Percentiles rank a stretch among this genome's conserved stretches.
Evolutionary conservation across 2,888 invertebrate species (phyloP).

Genomic region (Biston betularia): DNA sequence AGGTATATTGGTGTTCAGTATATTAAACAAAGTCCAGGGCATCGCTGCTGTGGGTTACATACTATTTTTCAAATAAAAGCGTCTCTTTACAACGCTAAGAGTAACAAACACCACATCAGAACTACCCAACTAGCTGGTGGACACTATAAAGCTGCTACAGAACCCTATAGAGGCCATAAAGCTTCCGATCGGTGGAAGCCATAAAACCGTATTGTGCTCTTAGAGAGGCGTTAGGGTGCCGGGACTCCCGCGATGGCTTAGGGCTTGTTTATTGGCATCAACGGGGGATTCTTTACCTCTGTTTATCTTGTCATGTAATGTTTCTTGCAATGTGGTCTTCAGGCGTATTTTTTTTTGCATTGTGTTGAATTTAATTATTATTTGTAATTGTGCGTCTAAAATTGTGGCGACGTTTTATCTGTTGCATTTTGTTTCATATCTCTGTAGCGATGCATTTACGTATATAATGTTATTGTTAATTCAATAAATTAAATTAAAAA

Average conservation of each 20-base stretch:
- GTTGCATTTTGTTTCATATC: too few species aligned
- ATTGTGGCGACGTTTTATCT: too few species aligned
- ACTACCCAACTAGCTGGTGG: neutral
- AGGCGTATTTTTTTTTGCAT: neutral
- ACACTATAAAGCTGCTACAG: neutral
- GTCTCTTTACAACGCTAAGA: neutral
- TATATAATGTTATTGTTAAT: too few species aligned
- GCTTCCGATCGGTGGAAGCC: constrained; percentile 6
- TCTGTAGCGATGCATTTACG: too few species aligned
- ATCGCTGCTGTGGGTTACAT: too few species aligned
- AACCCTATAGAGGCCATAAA: constrained; percentile 8
- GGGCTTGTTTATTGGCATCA: constrained; percentile 13
- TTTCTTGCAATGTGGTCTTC: too few species aligned
- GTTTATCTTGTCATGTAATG: neutral
- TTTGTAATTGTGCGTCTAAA: too few species aligned
- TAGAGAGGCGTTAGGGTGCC: constrained; percentile 15
- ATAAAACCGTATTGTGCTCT: constrained; percentile 16
- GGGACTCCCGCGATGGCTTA: neutral
- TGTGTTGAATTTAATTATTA: neutral
- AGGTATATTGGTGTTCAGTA: too few species aligned
- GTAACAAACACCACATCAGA: neutral
- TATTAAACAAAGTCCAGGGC: too few species aligned
- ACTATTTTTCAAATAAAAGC: too few species aligned
- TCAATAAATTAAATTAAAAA: too few species aligned
- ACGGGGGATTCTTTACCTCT: neutral